Percentiles rank a stretch among this genome's conserved stretches.
These are phyloP conservation scores for Anthopleura xanthogrammica DNA, from an alignment of 92 coral and sea anemone genomes.

Conservation along the genomic window DNA sequence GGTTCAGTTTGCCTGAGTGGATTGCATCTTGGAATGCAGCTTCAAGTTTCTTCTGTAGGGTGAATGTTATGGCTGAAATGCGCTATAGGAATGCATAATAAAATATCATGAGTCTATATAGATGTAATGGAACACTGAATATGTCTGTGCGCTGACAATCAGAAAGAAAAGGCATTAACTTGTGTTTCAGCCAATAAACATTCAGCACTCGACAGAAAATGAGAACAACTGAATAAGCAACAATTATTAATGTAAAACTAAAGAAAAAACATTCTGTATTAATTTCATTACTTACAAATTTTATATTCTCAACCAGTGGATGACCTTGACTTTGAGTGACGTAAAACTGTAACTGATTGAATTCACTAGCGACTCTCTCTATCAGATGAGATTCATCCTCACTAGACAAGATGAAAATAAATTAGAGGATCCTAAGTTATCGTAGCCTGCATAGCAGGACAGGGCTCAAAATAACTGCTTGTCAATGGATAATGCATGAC, in stretches of 20 bases:
- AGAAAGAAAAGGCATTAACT: too few species aligned
- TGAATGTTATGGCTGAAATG: slow-evolving; percentile 91
- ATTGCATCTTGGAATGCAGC: slow-evolving; percentile 94
- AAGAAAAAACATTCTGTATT: not conserved
- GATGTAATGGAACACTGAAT: too few species aligned
- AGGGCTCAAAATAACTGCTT: too few species aligned
- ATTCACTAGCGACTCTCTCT: slow-evolving; percentile 98
- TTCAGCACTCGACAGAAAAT: too few species aligned
- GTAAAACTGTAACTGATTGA: slow-evolving; percentile 95
- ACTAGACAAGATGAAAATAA: slow-evolving; percentile 11
- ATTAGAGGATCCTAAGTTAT: not conserved
- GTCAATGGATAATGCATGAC: too few species aligned
- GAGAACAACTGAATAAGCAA: not conserved
- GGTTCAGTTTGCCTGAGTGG: slow-evolving; percentile 77
- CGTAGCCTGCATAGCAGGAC: too few species aligned
- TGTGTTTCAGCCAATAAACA: too few species aligned
- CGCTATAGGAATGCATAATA: slow-evolving; percentile 49
- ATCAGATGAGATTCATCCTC: slow-evolving; percentile 94
- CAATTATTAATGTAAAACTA: too few species aligned
- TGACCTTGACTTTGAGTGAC: slow-evolving; percentile 99
- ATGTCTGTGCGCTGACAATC: too few species aligned
- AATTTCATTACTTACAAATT: slow-evolving; percentile 51
- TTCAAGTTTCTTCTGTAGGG: slow-evolving; percentile 93
- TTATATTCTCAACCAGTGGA: slow-evolving; percentile 79
- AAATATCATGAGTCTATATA: not conserved